Evolutionary conservation across 2,797 vertebrate genomes (phyloP).

Genomic region (Sciurus carolinensis): DNA sequence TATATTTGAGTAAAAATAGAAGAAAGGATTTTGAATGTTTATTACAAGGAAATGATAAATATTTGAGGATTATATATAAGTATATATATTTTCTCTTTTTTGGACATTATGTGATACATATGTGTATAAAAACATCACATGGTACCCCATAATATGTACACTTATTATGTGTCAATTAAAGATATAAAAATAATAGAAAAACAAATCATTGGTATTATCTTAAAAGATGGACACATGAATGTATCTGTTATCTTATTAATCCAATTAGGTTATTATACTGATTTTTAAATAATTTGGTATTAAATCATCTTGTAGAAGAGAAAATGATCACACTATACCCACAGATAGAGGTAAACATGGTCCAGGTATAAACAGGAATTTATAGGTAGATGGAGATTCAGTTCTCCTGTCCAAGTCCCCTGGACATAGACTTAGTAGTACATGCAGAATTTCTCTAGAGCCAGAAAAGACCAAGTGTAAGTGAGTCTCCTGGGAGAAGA

Average conservation of each 20-base stretch:
- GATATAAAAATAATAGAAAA: neutral
- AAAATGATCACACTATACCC: neutral
- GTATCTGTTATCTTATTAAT: neutral
- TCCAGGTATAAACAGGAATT: neutral
- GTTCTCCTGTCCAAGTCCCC: neutral
- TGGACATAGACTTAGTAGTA: constrained; percentile 43
- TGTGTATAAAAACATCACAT: neutral
- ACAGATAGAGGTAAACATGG: neutral
- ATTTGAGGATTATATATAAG: neutral
- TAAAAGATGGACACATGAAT: neutral
- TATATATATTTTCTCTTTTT: neutral
- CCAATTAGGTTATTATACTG: neutral
- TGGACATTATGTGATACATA: neutral
- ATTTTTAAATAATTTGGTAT: neutral
- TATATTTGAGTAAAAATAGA: neutral
- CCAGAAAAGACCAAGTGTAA: neutral
- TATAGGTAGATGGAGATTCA: neutral
- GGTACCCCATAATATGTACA: neutral
- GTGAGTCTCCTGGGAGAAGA: neutral
- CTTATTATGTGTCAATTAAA: neutral
- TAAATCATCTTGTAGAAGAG: neutral
- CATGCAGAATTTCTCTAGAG: neutral
- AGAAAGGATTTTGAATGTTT: neutral
- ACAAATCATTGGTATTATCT: neutral
- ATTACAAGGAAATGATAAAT: neutral